These are phyloP conservation scores for Pedionomus torquatus DNA, from an alignment of 2,113 vertebrate species.

Conservation along the genomic window DNA sequence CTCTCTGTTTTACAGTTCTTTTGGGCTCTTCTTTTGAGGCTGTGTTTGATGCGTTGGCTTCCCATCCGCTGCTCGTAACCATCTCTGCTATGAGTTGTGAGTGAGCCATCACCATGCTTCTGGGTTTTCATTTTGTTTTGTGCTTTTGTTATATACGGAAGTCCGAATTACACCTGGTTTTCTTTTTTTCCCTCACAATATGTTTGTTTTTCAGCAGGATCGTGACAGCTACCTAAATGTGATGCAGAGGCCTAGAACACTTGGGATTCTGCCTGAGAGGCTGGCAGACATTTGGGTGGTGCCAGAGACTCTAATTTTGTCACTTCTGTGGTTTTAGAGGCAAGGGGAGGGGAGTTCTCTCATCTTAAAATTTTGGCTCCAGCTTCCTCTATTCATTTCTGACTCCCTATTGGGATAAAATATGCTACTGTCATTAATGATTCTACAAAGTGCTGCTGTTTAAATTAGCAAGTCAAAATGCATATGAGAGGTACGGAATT, in stretches of 20 bases:
- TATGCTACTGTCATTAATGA: neutral
- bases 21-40: constrained; percentile 83
- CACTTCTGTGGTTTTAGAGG: neutral
- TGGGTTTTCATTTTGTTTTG: constrained; percentile 67
- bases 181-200: constrained; percentile 35
- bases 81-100: constrained; percentile 84
- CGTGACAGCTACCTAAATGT: neutral
- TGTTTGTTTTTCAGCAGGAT: constrained; percentile 58
- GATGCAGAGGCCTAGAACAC: neutral
- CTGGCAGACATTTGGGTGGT: constrained; percentile 6
- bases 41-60: constrained; percentile 86
- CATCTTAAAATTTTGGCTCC: neutral
- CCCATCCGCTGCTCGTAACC: constrained; percentile 79
- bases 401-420: neutral
- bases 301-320: neutral
- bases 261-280: neutral
- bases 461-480: neutral
- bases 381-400: neutral
- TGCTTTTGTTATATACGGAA: constrained; percentile 61
- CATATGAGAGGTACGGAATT: neutral
- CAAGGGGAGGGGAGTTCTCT: neutral
- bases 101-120: constrained; percentile 78
- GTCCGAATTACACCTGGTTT: constrained; percentile 38
- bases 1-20: constrained; percentile 90
- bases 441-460: neutral